A percentile compares a stretch with the other conserved stretches of the same genome.
Evolutionary conservation across 2,797 vertebrate genomes (phyloP).

Genomic region (Halcyon smyrnensis): DNA sequence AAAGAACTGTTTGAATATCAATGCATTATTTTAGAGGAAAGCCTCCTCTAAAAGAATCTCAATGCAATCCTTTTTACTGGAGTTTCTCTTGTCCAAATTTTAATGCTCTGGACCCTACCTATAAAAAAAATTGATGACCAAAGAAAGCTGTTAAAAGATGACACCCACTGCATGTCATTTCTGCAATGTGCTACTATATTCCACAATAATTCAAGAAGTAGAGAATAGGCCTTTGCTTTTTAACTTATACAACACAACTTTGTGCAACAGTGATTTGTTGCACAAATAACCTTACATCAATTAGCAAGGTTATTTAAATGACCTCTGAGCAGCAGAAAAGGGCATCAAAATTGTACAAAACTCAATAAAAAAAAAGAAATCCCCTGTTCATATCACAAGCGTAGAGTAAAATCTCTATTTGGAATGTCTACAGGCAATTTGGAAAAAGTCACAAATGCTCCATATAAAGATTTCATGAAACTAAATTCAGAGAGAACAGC

Average conservation of each 20-base stretch:
- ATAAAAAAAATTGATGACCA: conserved; percentile 61
- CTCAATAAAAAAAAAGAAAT: not conserved
- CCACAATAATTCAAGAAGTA: not conserved
- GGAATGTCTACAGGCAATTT: not conserved
- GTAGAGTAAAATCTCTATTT: not conserved
- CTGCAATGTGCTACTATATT: not conserved
- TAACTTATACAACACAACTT: not conserved
- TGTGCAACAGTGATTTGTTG: not conserved
- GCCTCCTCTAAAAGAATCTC: conserved; percentile 39
- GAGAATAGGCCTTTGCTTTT: not conserved
- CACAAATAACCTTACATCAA: conserved; percentile 26
- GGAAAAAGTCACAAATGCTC: not conserved
- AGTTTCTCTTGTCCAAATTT: conserved; percentile 46
- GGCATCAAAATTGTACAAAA: not conserved
- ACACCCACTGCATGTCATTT: not conserved
- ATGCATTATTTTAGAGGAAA: conserved; percentile 54
- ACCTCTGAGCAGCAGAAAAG: not conserved
- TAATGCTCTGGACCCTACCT: not conserved
- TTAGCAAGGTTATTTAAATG: conserved; percentile 30
- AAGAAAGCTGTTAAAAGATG: conserved; percentile 50
- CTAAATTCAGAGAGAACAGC: not conserved
- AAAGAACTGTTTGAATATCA: conserved; percentile 63
- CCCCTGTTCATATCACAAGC: not conserved
- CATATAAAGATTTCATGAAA: not conserved
- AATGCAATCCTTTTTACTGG: conserved; percentile 14